These are phyloP conservation scores for Craterocephalus amniculus DNA, from an alignment of 2,797 vertebrate species.

Conservation along the genomic window DNA sequence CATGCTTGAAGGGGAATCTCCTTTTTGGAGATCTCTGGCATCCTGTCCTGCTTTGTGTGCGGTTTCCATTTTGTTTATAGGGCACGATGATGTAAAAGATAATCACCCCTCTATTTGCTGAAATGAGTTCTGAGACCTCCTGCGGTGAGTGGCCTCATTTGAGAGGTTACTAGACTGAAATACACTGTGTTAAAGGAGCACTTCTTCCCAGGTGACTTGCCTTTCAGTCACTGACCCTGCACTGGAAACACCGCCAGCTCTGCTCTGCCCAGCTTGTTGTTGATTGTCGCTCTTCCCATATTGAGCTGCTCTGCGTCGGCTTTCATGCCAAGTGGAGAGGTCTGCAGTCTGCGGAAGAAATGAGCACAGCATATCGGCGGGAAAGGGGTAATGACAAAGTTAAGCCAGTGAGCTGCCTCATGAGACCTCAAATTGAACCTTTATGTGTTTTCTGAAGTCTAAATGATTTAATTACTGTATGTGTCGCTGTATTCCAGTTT, in stretches of 20 bases:
- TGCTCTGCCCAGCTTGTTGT: slow-evolving; percentile 20
- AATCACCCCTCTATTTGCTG: slow-evolving; percentile 38
- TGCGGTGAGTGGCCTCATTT: slow-evolving; percentile 16
- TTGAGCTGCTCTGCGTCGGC: slow-evolving; percentile 13
- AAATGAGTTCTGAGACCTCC: slow-evolving; percentile 43
- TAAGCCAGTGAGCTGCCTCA: slow-evolving; percentile 4
- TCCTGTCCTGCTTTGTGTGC: background rate
- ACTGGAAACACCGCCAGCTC: slow-evolving; percentile 30
- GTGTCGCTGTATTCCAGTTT: slow-evolving; percentile 18
- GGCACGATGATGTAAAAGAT: slow-evolving; percentile 25
- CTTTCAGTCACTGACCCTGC: slow-evolving; percentile 55
- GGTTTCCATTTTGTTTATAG: slow-evolving; percentile 44
- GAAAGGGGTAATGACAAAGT: slow-evolving; percentile 26
- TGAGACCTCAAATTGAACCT: slow-evolving; percentile 34
- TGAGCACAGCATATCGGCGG: slow-evolving; percentile 24
- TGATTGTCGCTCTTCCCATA: slow-evolving; percentile 15
- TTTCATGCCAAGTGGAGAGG: slow-evolving; percentile 29
- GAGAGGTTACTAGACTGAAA: slow-evolving; percentile 39
- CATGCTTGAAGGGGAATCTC: slow-evolving; percentile 14
- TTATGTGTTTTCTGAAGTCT: slow-evolving; percentile 18
- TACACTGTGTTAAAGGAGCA: slow-evolving; percentile 31
- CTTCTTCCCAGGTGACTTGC: slow-evolving; percentile 49
- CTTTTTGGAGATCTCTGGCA: slow-evolving; percentile 18
- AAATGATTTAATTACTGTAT: slow-evolving; percentile 27
- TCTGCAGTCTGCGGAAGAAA: slow-evolving; percentile 38